Evolutionary conservation across 2,113 vertebrate genomes (phyloP), one percentile per base, ranked within the genome.

Genomic region (Solea solea): DNA sequence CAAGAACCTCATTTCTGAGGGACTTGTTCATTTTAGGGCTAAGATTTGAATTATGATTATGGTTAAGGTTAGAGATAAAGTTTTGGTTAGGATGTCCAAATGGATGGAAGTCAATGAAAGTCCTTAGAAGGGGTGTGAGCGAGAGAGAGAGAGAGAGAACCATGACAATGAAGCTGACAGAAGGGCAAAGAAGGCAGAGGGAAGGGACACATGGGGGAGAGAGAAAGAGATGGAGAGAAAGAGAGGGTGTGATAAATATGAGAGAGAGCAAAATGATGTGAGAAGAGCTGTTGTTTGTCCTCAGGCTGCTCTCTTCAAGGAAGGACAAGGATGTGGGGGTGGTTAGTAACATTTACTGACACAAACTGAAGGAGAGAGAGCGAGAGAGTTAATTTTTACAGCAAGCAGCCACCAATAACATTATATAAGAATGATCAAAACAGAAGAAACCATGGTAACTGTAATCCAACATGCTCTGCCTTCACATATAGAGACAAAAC

Each of bases 241-340:
- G 64, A 74, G 67, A 80, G 75, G 57, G 72, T 68, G 81, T 74
- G 78, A 79, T 70, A 80, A 74, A 66, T 61, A 68, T 66, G 76
- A 63, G 70, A 57, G 78, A 76, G 66, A 51, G 52, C 21, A 71
- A 80, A 74, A 86, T 78, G 82, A 87, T 85, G 83, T 86, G 86
- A 87, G 83, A 84, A 80, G 84, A 90, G 88, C 80, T 83, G 88
- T 86, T 89, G 86, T 90, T 89, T 86, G 82, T 92, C 90, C 89
- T 92, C 78, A 55, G 90, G 88, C 87, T 86, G 88, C 86, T 89
- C 81, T 91, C 86, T 89, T 86, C 64, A 72, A 90, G 88, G 76
- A 89, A 91, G 87, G 89, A 91, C 85, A 85, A 88, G 82, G 81
- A 90, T 86, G 86, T 85, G 89, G 87, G 87, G 91, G 91, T 86